Percentiles rank a stretch among this genome's conserved stretches.
These are phyloP conservation scores for Gallinago paraguaiae DNA, from an alignment of 2,113 vertebrate genomes.

Conservation along the genomic window DNA sequence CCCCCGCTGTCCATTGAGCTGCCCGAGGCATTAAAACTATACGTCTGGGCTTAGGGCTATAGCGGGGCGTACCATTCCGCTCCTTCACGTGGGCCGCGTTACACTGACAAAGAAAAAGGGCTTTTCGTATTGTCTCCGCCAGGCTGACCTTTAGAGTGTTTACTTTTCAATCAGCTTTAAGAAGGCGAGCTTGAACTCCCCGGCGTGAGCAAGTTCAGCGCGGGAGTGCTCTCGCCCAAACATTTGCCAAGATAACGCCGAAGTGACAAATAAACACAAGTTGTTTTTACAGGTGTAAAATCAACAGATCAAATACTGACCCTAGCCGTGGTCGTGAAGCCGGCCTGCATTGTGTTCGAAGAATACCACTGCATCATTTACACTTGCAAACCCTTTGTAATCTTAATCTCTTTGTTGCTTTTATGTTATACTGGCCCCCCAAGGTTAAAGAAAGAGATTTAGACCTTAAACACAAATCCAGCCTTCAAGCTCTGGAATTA, in stretches of 20 bases:
- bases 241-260: slow-evolving; percentile 72
- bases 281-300: slow-evolving; percentile 85
- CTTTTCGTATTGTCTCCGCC: slow-evolving; percentile 57
- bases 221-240: slow-evolving; percentile 53
- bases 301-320: slow-evolving; percentile 79
- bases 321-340: slow-evolving; percentile 68
- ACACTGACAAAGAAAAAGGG: slow-evolving; percentile 22
- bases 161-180: slow-evolving; percentile 70
- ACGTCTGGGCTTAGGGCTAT: neutral
- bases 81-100: slow-evolving; percentile 20
- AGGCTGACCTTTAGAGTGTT: slow-evolving; percentile 73
- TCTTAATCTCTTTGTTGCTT: slow-evolving; percentile 85
- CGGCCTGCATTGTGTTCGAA: slow-evolving; percentile 73
- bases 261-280: slow-evolving; percentile 78
- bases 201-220: slow-evolving; percentile 58
- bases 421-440: slow-evolving; percentile 81
- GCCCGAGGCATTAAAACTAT: neutral
- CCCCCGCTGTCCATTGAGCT: rapidly evolving
- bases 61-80: neutral
- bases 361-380: slow-evolving; percentile 80
- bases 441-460: slow-evolving; percentile 87
- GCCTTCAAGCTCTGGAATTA: slow-evolving; percentile 86
- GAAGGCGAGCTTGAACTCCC: slow-evolving; percentile 59
- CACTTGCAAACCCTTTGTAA: slow-evolving; percentile 83
- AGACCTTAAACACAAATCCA: slow-evolving; percentile 90